Conservation (phyloP, 2,888 invertebrate species). For the Orchesellides sinensis region DNA sequence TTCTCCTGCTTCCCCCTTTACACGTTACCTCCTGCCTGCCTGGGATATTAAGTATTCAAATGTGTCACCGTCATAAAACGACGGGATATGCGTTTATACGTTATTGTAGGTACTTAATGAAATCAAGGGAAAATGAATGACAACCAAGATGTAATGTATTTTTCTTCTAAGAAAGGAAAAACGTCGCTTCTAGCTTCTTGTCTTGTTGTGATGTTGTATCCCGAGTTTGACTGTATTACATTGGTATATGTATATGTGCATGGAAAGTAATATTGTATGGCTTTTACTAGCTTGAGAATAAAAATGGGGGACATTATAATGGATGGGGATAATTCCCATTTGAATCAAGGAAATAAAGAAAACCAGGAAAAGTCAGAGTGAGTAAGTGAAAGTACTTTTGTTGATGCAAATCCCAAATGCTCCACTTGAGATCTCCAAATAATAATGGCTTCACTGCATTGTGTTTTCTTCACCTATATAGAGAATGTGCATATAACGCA, state of each 20-base stretch:
- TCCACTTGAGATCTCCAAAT: conserved; percentile 32
- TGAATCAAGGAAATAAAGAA: conserved; percentile 26
- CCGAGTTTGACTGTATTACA: no score
- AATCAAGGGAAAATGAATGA: conserved; percentile 56
- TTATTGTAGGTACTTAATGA: conserved; percentile 41
- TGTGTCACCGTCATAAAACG: conserved; percentile 52
- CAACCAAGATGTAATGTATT: conserved; percentile 20
- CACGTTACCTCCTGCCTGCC: neutral
- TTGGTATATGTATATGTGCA: neutral
- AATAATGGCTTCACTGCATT: neutral
- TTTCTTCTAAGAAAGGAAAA: conserved; percentile 11
- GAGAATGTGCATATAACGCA: no score
- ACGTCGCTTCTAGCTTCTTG: neutral
- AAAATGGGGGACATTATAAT: conserved; percentile 37
- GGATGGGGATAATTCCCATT: conserved; percentile 51
- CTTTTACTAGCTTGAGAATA: conserved; percentile 1
- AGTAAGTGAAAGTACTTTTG: conserved; percentile 30
- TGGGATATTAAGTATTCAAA: conserved; percentile 33
- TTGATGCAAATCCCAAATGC: conserved; percentile 45
- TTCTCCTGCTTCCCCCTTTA: neutral
- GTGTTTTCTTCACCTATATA: no score
- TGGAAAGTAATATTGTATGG: conserved; percentile 1
- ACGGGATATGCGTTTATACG: conserved; percentile 24
- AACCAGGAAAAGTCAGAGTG: conserved; percentile 21
- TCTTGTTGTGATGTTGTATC: no score